These are phyloP conservation scores for Erynnis tages DNA, from an alignment of 2,888 invertebrate species.

Conservation along the genomic window DNA sequence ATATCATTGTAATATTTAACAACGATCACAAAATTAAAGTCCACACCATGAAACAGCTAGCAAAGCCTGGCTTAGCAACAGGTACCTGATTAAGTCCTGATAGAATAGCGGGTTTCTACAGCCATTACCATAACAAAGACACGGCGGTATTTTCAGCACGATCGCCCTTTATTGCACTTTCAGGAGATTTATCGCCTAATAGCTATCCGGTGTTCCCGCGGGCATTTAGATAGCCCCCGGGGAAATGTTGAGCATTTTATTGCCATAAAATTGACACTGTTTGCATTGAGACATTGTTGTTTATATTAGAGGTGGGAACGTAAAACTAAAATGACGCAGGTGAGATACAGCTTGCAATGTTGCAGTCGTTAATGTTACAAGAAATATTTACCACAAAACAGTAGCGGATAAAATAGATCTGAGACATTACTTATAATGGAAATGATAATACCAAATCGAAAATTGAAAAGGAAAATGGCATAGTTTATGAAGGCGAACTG, in stretches of 20 bases:
- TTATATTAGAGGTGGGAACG: neutral
- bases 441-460: no score
- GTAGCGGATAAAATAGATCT: no score
- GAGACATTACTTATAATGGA: no score
- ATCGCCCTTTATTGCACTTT: constrained; percentile 34
- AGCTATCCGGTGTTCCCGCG: constrained; percentile 14
- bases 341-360: neutral
- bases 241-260: constrained; percentile 17
- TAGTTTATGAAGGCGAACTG: no score
- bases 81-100: constrained; percentile 26
- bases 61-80: constrained; percentile 29
- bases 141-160: constrained; percentile 28
- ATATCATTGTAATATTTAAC: constrained; percentile 1
- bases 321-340: constrained; percentile 12
- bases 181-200: constrained; percentile 26
- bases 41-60: constrained; percentile 1
- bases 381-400: neutral
- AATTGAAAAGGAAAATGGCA: no score
- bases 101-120: constrained; percentile 20
- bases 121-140: constrained; percentile 40
- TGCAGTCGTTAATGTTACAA: neutral
- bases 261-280: constrained; percentile 12
- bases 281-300: constrained; percentile 17
- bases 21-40: no score
- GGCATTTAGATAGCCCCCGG: constrained; percentile 8